A percentile compares a stretch with the other conserved stretches of the same genome.
These are phyloP conservation scores for Lordiphosa mommai DNA, from an alignment of 1,140 invertebrate genomes.

Conservation along the genomic window DNA sequence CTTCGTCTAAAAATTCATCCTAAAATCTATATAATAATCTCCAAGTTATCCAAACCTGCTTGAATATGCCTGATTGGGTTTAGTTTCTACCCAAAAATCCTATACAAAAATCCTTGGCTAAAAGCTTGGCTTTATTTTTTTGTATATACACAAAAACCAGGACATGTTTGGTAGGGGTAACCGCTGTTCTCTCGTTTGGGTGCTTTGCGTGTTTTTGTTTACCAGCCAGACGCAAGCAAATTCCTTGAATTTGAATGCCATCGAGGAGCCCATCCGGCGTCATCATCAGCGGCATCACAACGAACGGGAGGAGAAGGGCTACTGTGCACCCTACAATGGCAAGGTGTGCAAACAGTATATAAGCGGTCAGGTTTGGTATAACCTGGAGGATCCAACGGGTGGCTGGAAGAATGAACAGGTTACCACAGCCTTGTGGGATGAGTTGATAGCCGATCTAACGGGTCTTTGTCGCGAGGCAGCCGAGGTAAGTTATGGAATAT, in stretches of 20 bases:
- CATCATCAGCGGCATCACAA: conserved; percentile 63
- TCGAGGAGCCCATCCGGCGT: conserved; percentile 51
- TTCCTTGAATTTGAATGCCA: conserved; percentile 56
- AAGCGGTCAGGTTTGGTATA: conserved; percentile 90
- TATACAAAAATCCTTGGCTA: too few relatives aligned
- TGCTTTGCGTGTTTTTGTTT: conserved; percentile 65
- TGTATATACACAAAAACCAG: too few relatives aligned
- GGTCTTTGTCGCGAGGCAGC: conserved; percentile 92
- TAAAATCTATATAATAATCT: neutral
- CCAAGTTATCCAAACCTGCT: too few relatives aligned
- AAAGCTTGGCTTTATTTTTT: too few relatives aligned
- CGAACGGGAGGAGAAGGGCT: conserved; percentile 80
- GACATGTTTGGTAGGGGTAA: neutral
- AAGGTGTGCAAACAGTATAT: conserved; percentile 92
- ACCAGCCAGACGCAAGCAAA: conserved; percentile 43
- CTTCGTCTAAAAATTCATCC: neutral
- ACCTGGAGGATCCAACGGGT: conserved; percentile 84
- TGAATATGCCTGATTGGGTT: too few relatives aligned
- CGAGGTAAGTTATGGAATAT: conserved; percentile 82
- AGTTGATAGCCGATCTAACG: conserved; percentile 88
- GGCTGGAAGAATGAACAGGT: conserved; percentile 92
- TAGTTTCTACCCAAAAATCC: too few relatives aligned
- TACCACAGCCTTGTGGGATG: conserved; percentile 89
- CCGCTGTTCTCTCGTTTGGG: conserved; percentile 10
- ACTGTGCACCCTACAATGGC: conserved; percentile 93